A percentile compares a stretch with the other conserved stretches of the same genome.
Conservation (phyloP, 2,888 invertebrate genomes). For the Xanthorhoe designata region DNA sequence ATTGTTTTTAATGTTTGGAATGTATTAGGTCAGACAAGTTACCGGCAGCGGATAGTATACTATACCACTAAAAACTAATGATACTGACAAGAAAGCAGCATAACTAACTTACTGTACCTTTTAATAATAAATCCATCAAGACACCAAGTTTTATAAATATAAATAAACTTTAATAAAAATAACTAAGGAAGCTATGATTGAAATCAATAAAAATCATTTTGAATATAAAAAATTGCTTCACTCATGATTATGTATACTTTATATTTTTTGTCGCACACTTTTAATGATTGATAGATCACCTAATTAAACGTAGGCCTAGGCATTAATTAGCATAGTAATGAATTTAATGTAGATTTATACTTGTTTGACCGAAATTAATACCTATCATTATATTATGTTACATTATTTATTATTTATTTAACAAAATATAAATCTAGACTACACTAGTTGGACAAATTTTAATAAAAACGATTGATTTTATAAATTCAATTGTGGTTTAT, state of each 20-base stretch:
- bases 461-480: no score
- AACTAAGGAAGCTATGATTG: not conserved
- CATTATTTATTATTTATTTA: no score
- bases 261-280: not conserved
- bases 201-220: not conserved
- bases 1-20: no score
- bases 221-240: not conserved
- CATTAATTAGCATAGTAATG: not conserved
- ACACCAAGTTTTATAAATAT: not conserved
- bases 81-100: no score
- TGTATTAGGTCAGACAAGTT: no score
- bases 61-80: no score
- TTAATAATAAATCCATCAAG: not conserved
- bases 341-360: not conserved
- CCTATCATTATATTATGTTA: no score
- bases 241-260: not conserved
- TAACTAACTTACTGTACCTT: not conserved
- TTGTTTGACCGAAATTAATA: not conserved
- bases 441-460: no score
- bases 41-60: no score
- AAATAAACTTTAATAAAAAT: not conserved
- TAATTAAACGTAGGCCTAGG: not conserved
- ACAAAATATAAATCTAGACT: no score
- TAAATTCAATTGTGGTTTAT: no score
- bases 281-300: constrained; percentile 1